Evolutionary conservation across 1,140 invertebrate genomes (phyloP).

Genomic region (Lordiphosa collinella): DNA sequence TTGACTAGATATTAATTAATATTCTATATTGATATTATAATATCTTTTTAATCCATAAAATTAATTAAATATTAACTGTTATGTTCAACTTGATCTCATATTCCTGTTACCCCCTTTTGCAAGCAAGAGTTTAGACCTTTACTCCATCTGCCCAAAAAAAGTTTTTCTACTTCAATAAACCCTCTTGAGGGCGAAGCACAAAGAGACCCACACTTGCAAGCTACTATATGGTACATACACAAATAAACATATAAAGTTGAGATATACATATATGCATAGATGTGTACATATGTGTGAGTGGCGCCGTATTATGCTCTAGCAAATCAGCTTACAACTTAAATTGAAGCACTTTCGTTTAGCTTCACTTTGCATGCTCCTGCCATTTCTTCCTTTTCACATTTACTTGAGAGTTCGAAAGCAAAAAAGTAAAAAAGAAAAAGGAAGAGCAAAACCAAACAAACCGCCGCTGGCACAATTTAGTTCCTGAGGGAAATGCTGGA

Average conservation of each 20-base stretch:
- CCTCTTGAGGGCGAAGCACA: conserved; percentile 15
- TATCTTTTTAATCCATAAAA: too few relatives aligned
- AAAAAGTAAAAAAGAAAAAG: background rate
- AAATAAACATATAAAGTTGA: conserved; percentile 16
- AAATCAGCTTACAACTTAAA: conserved; percentile 77
- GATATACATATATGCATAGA: background rate
- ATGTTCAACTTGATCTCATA: conserved; percentile 29
- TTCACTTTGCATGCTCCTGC: conserved; percentile 69
- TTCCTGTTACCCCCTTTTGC: conserved; percentile 16
- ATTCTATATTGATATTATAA: too few relatives aligned
- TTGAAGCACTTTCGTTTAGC: conserved; percentile 77
- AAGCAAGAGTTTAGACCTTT: conserved; percentile 57
- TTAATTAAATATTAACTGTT: too few relatives aligned
- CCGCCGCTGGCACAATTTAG: conserved; percentile 71
- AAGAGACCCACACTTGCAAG: conserved; percentile 24
- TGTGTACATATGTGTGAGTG: conserved; percentile 17
- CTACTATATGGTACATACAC: conserved; percentile 18
- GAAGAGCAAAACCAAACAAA: conserved; percentile 44
- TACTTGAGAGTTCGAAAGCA: conserved; percentile 43
- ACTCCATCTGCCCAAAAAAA: conserved; percentile 48
- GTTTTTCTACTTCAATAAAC: conserved; percentile 67
- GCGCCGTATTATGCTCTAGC: conserved; percentile 34
- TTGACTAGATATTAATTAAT: too few relatives aligned
- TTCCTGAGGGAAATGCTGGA: conserved; percentile 63
- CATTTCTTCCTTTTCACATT: conserved; percentile 54